phyloP scores from a whole-genome alignment of 2,888 invertebrate genomes.

The Caenorhabditis zanzibari region DNA sequence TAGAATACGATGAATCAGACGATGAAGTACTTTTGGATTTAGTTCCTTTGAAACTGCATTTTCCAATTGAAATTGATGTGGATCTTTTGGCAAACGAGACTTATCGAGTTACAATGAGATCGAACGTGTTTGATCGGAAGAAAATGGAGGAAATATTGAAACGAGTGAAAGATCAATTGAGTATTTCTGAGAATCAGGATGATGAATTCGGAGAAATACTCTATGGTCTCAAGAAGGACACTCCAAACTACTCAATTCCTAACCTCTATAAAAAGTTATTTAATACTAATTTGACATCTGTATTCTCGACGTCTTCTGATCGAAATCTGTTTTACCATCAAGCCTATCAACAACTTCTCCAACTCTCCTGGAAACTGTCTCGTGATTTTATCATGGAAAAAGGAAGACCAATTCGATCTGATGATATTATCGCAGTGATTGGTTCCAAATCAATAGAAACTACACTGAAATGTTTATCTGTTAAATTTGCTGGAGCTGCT shows the following conservation, averaged over 20 bases:
- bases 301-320: background rate
- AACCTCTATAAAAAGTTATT: constrained; percentile 17
- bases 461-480: constrained; percentile 40
- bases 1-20: constrained; percentile 72
- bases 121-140: background rate
- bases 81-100: constrained; percentile 50
- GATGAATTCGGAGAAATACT: background rate
- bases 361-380: background rate
- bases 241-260: constrained; percentile 14
- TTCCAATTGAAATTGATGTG: constrained; percentile 72
- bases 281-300: constrained; percentile 1
- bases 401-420: constrained; percentile 65
- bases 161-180: background rate
- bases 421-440: constrained; percentile 73
- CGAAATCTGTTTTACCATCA: background rate
- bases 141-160: constrained; percentile 34
- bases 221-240: constrained; percentile 36
- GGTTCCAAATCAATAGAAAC: constrained; percentile 52
- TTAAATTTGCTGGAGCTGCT: constrained; percentile 46
- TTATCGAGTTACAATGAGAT: constrained; percentile 50
- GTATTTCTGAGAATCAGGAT: background rate
- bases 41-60: constrained; percentile 64
- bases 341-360: background rate
- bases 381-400: constrained; percentile 23
- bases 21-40: constrained; percentile 62